Evolutionary conservation across 2,113 vertebrate species (phyloP).

Genomic region (Heterochromis multidens): DNA sequence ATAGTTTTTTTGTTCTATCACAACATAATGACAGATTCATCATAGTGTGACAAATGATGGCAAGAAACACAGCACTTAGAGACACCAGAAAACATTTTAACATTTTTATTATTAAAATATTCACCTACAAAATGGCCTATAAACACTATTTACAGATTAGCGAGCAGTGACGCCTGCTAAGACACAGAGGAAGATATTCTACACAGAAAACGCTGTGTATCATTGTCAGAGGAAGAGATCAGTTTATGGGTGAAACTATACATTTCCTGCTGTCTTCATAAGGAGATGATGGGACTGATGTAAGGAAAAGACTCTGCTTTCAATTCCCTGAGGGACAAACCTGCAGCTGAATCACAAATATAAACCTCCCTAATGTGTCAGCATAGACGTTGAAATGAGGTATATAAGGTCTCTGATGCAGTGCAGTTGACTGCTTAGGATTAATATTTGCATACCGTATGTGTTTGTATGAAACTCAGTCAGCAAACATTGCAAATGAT

Average conservation of each 20-base stretch:
- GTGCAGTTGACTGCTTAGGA: constrained; percentile 9
- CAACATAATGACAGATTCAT: neutral
- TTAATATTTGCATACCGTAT: neutral
- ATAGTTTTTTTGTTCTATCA: neutral
- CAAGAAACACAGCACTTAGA: neutral
- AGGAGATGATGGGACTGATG: neutral
- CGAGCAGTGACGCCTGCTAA: constrained; percentile 62
- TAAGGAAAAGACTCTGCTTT: constrained; percentile 31
- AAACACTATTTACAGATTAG: constrained; percentile 80
- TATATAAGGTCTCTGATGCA: constrained; percentile 53
- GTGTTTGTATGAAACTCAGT: neutral
- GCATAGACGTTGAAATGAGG: constrained; percentile 65
- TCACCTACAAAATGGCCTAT: constrained; percentile 82
- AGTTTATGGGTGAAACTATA: constrained; percentile 14
- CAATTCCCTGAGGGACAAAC: constrained; percentile 75
- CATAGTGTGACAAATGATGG: neutral
- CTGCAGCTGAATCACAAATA: constrained; percentile 55
- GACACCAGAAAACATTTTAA: constrained; percentile 51
- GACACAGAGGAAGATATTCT: constrained; percentile 58
- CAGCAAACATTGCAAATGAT: neutral
- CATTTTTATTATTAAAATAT: constrained; percentile 85
- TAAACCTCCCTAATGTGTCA: constrained; percentile 61
- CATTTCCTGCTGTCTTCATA: constrained; percentile 19
- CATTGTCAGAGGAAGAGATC: constrained; percentile 41
- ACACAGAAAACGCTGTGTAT: constrained; percentile 53